A percentile compares a stretch with the other conserved stretches of the same genome.
Conservation (phyloP, 2,888 invertebrate genomes). For the Polyploca ridens region DNA sequence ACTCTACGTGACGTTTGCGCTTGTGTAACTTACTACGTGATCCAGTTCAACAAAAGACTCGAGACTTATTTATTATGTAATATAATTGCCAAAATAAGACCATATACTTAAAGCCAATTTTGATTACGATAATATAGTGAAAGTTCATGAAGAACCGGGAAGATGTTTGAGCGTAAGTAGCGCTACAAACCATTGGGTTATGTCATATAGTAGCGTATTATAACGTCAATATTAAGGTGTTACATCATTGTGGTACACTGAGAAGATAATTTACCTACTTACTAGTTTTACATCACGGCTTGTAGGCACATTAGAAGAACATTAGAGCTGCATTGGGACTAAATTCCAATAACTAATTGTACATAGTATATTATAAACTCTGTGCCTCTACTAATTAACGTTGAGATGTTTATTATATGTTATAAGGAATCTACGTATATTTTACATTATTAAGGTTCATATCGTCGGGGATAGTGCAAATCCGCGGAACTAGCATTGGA, state of each 20-base stretch:
- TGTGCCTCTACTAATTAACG: no score
- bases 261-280: background rate
- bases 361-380: no score
- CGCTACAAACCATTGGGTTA: constrained; percentile 8
- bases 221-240: background rate
- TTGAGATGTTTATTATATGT: no score
- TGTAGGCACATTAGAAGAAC: background rate
- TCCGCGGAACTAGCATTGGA: no score
- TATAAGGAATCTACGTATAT: no score
- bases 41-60: constrained; percentile 68
- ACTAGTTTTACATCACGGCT: background rate
- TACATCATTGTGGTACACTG: background rate
- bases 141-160: constrained; percentile 47
- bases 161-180: constrained; percentile 15
- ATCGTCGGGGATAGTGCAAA: no score
- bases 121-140: constrained; percentile 69
- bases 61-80: constrained; percentile 69
- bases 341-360: background rate
- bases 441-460: no score
- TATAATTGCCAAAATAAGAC: constrained; percentile 78
- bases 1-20: constrained; percentile 67
- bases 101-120: constrained; percentile 57
- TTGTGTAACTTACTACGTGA: constrained; percentile 81
- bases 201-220: constrained; percentile 2
- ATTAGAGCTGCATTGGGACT: background rate